These are phyloP conservation scores for Drepanosiphum platanoidis DNA, from an alignment of 2,888 invertebrate genomes.

Conservation along the genomic window DNA sequence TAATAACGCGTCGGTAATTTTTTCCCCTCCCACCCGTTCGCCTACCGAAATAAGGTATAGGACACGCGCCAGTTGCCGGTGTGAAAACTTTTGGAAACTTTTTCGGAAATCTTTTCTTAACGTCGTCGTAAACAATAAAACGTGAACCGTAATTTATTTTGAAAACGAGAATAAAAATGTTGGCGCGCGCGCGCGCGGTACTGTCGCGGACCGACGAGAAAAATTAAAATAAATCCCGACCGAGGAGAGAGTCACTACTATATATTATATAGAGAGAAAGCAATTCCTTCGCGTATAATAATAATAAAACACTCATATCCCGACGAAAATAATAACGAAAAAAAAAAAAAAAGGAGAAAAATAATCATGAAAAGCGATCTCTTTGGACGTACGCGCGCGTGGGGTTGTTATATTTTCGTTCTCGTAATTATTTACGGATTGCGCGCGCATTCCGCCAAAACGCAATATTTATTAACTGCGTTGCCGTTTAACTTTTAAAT, in stretches of 20 bases:
- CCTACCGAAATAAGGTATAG: background rate
- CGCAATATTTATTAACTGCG: background rate
- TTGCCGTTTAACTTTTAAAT: background rate
- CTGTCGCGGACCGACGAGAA: too few relatives aligned
- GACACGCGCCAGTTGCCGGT: background rate
- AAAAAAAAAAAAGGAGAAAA: slow-evolving; percentile 17
- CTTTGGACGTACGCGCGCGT: background rate
- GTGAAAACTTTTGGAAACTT: slow-evolving; percentile 4
- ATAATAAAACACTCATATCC: too few relatives aligned
- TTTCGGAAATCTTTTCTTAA: background rate
- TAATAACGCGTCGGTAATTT: background rate
- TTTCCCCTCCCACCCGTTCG: background rate
- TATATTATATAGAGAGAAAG: too few relatives aligned
- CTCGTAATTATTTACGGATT: slow-evolving; percentile 7
- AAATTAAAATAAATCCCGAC: slow-evolving; percentile 2
- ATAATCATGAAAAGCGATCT: slow-evolving; percentile 9
- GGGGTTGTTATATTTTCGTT: background rate
- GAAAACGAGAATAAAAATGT: slow-evolving; percentile 24
- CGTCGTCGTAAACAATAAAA: background rate
- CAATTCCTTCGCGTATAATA: too few relatives aligned
- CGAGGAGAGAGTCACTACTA: too few relatives aligned
- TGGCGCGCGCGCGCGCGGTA: background rate
- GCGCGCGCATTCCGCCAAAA: background rate
- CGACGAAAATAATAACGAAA: background rate
- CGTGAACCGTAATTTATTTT: slow-evolving; percentile 28